Conservation (phyloP, 1,140 invertebrate species). For the Drosophila kurseongensis region DNA sequence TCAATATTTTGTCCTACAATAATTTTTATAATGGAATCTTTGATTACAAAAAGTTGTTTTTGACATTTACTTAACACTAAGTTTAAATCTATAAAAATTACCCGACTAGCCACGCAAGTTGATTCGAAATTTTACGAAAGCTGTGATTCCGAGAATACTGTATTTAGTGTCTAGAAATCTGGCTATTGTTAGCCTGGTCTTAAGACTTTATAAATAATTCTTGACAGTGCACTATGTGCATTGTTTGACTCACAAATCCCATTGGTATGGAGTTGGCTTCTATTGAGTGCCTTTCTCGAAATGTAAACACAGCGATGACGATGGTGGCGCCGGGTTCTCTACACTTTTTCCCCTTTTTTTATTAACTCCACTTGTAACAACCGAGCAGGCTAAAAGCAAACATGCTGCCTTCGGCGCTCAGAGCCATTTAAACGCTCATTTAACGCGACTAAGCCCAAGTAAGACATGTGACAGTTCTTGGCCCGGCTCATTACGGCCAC, state of each 20-base stretch:
- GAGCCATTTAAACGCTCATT: constrained; percentile 63
- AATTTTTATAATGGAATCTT: no score
- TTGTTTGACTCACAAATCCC: constrained; percentile 26
- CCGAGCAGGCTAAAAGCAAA: constrained; percentile 10
- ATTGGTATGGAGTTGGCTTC: constrained; percentile 11
- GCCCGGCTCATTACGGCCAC: constrained; percentile 45
- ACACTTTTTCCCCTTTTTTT: constrained; percentile 6
- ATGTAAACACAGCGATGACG: constrained; percentile 25
- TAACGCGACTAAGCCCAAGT: constrained; percentile 44
- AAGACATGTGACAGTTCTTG: constrained; percentile 58
- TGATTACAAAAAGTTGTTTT: no score
- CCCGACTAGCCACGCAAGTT: no score
- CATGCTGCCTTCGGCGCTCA: constrained; percentile 39
- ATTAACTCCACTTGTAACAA: constrained; percentile 29
- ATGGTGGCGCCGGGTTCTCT: constrained; percentile 25
- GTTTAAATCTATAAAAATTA: no score
- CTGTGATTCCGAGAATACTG: no score
- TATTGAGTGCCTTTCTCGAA: constrained; percentile 23
- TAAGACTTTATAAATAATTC: neutral
- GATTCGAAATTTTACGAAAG: no score
- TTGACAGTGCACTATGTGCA: neutral
- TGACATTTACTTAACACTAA: no score
- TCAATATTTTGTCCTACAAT: no score
- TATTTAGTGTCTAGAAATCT: neutral
- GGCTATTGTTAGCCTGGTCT: neutral